Percentiles rank a stretch among this genome's conserved stretches.
Evolutionary conservation across 1,140 invertebrate genomes (phyloP).

Genomic region (Pseudoatta argentina): DNA sequence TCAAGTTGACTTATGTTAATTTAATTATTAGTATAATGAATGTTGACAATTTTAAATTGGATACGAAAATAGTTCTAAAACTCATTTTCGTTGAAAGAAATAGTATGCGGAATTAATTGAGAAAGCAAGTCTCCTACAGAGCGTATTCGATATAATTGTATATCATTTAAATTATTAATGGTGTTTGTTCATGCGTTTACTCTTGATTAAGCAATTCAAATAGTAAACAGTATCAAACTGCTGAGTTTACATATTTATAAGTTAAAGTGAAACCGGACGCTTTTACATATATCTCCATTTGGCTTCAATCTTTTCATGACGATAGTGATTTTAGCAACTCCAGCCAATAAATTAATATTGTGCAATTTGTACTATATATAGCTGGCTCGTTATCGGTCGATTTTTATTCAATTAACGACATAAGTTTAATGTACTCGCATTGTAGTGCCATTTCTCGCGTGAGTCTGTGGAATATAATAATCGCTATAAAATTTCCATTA

Average conservation of each 20-base stretch:
- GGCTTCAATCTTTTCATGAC: slow-evolving; percentile 43
- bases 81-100: not conserved
- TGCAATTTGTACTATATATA: not conserved
- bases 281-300: not conserved
- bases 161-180: not conserved
- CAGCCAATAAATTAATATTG: not conserved
- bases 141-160: not conserved
- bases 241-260: slow-evolving; percentile 22
- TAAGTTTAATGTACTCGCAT: slow-evolving; percentile 36
- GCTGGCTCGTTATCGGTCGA: slow-evolving; percentile 36
- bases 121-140: not conserved
- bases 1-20: not conserved
- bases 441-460: slow-evolving; percentile 13
- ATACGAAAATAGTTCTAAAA: not conserved
- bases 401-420: slow-evolving; percentile 42
- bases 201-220: not conserved
- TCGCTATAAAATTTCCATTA: not conserved
- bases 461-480: not conserved
- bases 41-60: not conserved
- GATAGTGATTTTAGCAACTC: not conserved
- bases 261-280: slow-evolving; percentile 1
- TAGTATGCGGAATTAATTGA: not conserved
- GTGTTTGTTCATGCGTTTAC: not conserved
- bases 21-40: not conserved
- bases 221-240: slow-evolving; percentile 6